Evolutionary conservation across 2,797 vertebrate species (phyloP).

Genomic region (Peromyscus melanophrys): DNA sequence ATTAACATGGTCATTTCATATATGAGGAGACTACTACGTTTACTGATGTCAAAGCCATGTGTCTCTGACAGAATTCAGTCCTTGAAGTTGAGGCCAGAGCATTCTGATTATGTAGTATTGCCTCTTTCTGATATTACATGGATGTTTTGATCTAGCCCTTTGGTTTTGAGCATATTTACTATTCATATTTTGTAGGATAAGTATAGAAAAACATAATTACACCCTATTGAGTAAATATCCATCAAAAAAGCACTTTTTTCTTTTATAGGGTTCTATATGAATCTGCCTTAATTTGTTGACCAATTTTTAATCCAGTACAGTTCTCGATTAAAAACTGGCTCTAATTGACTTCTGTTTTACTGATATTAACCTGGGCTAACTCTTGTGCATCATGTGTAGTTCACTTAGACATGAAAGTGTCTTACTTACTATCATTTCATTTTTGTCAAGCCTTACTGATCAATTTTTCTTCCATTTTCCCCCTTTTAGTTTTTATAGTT

Average conservation of each 20-base stretch:
- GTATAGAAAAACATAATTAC: background rate
- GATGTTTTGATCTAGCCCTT: conserved; percentile 8
- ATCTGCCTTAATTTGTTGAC: conserved; percentile 40
- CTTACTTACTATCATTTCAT: conserved; percentile 42
- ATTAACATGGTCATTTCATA: background rate
- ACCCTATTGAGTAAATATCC: background rate
- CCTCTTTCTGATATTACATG: background rate
- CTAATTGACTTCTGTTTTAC: conserved; percentile 13
- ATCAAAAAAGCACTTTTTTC: conserved; percentile 40
- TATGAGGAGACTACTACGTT: background rate
- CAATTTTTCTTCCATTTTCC: background rate
- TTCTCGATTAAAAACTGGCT: background rate
- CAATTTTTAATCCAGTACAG: background rate
- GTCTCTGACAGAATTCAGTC: background rate
- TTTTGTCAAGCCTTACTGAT: conserved; percentile 4
- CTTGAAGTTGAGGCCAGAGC: background rate
- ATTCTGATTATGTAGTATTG: conserved; percentile 8
- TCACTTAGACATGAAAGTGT: background rate
- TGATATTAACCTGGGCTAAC: background rate
- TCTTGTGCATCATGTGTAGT: background rate
- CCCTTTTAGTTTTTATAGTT: background rate
- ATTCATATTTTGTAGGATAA: background rate
- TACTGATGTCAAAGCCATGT: background rate
- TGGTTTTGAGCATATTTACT: conserved; percentile 15
- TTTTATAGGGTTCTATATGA: background rate